A percentile compares a stretch with the other conserved stretches of the same genome.
phyloP scores from a whole-genome alignment of 2,888 invertebrate species.

The Drosophila atripex region DNA sequence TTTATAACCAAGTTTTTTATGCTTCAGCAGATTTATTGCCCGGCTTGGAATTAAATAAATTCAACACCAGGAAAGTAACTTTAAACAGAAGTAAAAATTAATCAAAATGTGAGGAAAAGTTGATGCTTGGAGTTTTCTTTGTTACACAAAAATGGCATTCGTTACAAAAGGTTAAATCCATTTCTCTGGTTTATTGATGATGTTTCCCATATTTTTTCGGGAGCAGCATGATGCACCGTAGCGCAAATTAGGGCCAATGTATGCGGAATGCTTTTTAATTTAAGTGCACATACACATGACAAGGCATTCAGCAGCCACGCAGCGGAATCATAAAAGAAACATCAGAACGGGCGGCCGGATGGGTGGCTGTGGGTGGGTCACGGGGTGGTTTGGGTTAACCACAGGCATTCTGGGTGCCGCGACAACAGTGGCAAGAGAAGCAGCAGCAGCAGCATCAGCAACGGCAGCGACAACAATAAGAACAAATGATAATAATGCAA shows the following conservation, averaged over 20 bases:
- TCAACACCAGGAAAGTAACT: slow-evolving; percentile 22
- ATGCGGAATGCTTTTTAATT: slow-evolving; percentile 46
- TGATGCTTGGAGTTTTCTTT: not conserved
- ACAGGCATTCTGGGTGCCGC: slow-evolving; percentile 43
- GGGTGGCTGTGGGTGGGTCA: slow-evolving; percentile 6
- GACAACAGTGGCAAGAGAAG: slow-evolving; percentile 21
- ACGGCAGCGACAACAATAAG: slow-evolving; percentile 35
- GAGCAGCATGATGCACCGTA: slow-evolving; percentile 12
- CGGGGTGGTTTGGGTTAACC: slow-evolving; percentile 29
- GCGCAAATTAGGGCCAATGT: slow-evolving; percentile 33
- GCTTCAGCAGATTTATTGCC: slow-evolving; percentile 69
- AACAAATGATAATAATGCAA: slow-evolving; percentile 56
- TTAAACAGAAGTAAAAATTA: slow-evolving; percentile 7
- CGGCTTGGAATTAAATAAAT: slow-evolving; percentile 45
- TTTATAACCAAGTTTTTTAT: slow-evolving; percentile 70
- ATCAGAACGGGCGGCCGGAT: slow-evolving; percentile 17
- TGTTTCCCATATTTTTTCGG: slow-evolving; percentile 23
- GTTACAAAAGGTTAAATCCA: slow-evolving; percentile 4
- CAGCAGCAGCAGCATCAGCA: slow-evolving; percentile 22
- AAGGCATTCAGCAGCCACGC: slow-evolving; percentile 27
- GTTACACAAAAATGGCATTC: not conserved
- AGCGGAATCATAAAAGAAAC: slow-evolving; percentile 49
- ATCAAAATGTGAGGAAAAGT: not conserved
- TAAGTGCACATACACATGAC: slow-evolving; percentile 52
- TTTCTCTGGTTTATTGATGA: slow-evolving; percentile 6